These are phyloP conservation scores for Synchiropus splendidus DNA, from an alignment of 2,113 vertebrate species.

Conservation along the genomic window DNA sequence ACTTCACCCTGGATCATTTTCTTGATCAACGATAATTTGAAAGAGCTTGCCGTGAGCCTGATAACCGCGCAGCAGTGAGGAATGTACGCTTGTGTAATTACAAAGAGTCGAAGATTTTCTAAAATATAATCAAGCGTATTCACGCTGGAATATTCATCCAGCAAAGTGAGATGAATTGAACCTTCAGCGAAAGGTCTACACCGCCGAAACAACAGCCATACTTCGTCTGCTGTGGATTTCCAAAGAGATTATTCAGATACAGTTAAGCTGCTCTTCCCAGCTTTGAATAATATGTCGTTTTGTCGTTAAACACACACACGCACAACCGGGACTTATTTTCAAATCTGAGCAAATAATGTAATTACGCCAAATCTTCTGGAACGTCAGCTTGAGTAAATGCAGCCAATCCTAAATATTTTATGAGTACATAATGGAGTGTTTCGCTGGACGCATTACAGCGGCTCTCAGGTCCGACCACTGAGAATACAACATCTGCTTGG, in stretches of 20 bases:
- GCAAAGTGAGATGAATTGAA: not conserved
- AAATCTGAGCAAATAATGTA: too few species aligned
- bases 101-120: constrained; percentile 1
- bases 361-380: too few species aligned
- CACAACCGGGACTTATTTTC: too few species aligned
- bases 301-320: too few species aligned
- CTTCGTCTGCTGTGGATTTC: not conserved
- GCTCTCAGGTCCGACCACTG: too few species aligned
- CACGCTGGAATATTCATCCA: not conserved
- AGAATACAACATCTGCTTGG: too few species aligned
- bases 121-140: not conserved
- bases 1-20: constrained; percentile 11
- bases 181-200: not conserved
- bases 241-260: not conserved
- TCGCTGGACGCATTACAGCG: too few species aligned
- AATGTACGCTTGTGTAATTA: constrained; percentile 3
- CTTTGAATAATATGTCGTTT: too few species aligned
- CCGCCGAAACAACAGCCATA: not conserved
- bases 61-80: constrained; percentile 3
- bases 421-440: too few species aligned
- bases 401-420: too few species aligned
- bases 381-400: too few species aligned
- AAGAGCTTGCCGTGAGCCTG: not conserved
- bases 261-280: too few species aligned
- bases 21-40: constrained; percentile 16